Evolutionary conservation across 2,888 invertebrate genomes (phyloP), one percentile per base, ranked within the genome.

Genomic region (Epinotia bilunana): DNA sequence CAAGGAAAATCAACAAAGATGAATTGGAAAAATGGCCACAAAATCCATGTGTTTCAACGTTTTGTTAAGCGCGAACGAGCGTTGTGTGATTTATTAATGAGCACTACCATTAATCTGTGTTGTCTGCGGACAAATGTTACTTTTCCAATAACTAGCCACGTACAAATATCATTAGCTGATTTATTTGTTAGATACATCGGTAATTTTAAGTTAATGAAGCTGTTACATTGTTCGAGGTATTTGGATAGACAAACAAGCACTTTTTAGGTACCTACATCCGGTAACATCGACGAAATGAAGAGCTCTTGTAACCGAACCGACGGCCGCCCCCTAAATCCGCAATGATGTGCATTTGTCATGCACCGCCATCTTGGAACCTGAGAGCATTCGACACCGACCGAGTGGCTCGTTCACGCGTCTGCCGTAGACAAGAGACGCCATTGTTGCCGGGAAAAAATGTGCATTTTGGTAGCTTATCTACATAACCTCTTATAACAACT

Each of bases 361-460:
- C 85, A 82, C 82, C 88, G 90, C 87, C 88, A 88, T 89, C 89
- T 90, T 88, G 87, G 86, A 85, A 83, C 83, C 86, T 79, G 46
- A 91, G 84, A 88, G 88, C 82, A 86, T 88, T 89, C 88, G 88
- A 91, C 90, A 88, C 90, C 86, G 90, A 82, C 91, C 86, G 91
- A 91, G 91, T 88, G 89, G 88, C 83, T 83, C 86, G 88, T 91
- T 87, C 88, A 87, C 87, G 80, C 82, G 79, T 85, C 86, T 79
- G 81, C 83, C 79, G 79, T 80, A 87, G 86, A 87, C 87, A 86
- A 89, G 89, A 83, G 82, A 82, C 83, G 86, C 86, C 85, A 84
- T 85, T 86, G 85, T 53, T 83, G 82, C 83, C 84, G 12, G 82
- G 84, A 86, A 87, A 86, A 87, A 88, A 86, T 81, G 82, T 84